Evolutionary conservation across 2,888 invertebrate species (phyloP), one percentile per base, ranked within the genome.

Genomic region (Caenorhabditis angaria): DNA sequence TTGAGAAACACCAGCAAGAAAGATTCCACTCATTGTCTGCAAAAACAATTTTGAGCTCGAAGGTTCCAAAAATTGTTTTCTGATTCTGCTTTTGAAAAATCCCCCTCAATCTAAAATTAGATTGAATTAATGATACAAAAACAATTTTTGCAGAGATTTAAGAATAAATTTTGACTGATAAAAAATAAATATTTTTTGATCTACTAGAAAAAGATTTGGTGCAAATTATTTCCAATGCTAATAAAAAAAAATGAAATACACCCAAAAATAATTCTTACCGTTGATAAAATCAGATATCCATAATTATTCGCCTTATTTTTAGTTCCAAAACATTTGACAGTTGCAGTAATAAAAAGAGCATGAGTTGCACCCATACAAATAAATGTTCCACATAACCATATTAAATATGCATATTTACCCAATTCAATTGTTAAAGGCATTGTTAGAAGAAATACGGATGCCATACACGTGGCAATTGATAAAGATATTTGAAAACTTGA

Each of bases 401-500:
- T 20, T n/a, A 48, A 25, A 25, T 66, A 66, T 2, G 71, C 66
- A 47, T 56, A 25, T 51, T 71, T 71, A 48, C 71, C 66, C 12
- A 56, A 28, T 56, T 56, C 20, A 8, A 20, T 12, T 4, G 85
- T 83, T 60, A 85, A 50, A 5, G 86, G 86, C 83, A 86, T 85
- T 2, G 86, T 83, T 8, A 86, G 68, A 32, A 86, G 70, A 18
- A 86, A 81, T 10, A 78, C 78, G 2, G 83, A 80, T 12, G 86
- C 86, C 1, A 82, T 55, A 60, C 82, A 83, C 18, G 84, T 83
- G n/a, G 86, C 86, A 25, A 74, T 68, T 5, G 83, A 82, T 1
- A 86, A 72, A 2, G 86, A 62, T 18, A 88, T 88, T 83, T 88
- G 88, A 78, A 88, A 89, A 47, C 88, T 87, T 22, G 86, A 88